Percentiles rank a stretch among this genome's conserved stretches.
Evolutionary conservation across 2,888 invertebrate species (phyloP).

Genomic region (Dryadula phaetusa): DNA sequence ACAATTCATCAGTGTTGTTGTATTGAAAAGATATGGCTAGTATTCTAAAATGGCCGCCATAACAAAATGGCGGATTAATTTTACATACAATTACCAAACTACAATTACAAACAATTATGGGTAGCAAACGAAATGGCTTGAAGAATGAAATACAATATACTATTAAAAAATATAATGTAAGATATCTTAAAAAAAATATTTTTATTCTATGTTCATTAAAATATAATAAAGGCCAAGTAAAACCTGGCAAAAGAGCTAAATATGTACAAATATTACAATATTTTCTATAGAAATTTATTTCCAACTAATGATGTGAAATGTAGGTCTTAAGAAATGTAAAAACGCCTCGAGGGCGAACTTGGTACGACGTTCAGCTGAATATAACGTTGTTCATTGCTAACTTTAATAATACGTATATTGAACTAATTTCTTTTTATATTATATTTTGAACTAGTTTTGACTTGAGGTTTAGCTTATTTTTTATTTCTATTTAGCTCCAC

Average conservation of each 20-base stretch:
- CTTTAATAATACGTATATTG: slow-evolving; percentile 8
- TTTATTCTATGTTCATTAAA: background rate
- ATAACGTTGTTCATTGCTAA: background rate
- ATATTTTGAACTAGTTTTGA: background rate
- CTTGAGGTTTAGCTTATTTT: background rate
- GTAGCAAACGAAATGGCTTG: too few relatives aligned
- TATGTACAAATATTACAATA: slow-evolving; percentile 9
- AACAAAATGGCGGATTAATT: too few relatives aligned
- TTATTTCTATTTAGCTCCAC: too few relatives aligned
- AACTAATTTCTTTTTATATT: background rate
- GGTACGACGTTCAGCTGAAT: background rate
- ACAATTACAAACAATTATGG: too few relatives aligned
- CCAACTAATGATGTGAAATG: slow-evolving; percentile 21
- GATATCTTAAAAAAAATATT: too few relatives aligned
- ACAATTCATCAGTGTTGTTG: too few relatives aligned
- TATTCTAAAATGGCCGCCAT: too few relatives aligned
- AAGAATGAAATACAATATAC: too few relatives aligned
- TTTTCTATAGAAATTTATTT: background rate
- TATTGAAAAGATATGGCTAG: too few relatives aligned
- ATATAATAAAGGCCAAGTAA: background rate
- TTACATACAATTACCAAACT: too few relatives aligned
- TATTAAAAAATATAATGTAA: too few relatives aligned
- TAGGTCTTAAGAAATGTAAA: slow-evolving; percentile 19
- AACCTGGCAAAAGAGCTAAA: background rate
- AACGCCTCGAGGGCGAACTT: slow-evolving; percentile 10